Conservation (phyloP, 2,113 vertebrate genomes). For the Thomomys bottae region DNA sequence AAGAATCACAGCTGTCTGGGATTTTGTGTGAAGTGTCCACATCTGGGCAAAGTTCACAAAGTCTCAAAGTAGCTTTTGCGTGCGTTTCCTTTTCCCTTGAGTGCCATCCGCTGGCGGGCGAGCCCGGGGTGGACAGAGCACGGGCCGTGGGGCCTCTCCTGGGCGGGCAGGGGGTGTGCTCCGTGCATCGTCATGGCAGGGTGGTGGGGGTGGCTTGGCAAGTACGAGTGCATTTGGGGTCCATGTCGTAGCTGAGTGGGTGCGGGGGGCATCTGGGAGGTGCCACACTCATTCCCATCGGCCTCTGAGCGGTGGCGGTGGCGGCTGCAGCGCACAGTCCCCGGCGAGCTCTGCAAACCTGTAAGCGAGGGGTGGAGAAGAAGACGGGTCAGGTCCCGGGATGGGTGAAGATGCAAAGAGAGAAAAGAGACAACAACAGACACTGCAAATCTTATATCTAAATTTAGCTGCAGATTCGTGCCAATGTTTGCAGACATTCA, state of each 20-base stretch:
- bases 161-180: slow-evolving; percentile 94
- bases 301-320: too few relatives aligned
- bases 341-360: slow-evolving; percentile 98
- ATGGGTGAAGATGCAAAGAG: slow-evolving; percentile 86
- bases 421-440: slow-evolving; percentile 89
- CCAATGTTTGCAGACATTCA: slow-evolving; percentile 91
- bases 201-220: slow-evolving; percentile 91
- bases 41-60: slow-evolving; percentile 98
- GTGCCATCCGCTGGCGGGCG: slow-evolving; percentile 95
- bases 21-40: slow-evolving; percentile 96
- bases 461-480: slow-evolving; percentile 91
- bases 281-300: slow-evolving; percentile 99
- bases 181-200: slow-evolving; percentile 97
- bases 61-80: slow-evolving; percentile 93
- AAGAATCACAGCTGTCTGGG: slow-evolving; percentile 99
- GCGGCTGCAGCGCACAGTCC: too few relatives aligned
- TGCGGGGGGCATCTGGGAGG: slow-evolving; percentile 93
- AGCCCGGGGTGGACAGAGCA: too few relatives aligned
- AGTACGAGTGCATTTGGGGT: slow-evolving; percentile 92
- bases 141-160: too few relatives aligned
- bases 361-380: slow-evolving; percentile 80
- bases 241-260: slow-evolving; percentile 93
- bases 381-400: slow-evolving; percentile 87
- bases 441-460: slow-evolving; percentile 90
- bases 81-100: slow-evolving; percentile 90